Evolutionary conservation across 2,113 vertebrate species (phyloP).

Genomic region (Numida meleagris): DNA sequence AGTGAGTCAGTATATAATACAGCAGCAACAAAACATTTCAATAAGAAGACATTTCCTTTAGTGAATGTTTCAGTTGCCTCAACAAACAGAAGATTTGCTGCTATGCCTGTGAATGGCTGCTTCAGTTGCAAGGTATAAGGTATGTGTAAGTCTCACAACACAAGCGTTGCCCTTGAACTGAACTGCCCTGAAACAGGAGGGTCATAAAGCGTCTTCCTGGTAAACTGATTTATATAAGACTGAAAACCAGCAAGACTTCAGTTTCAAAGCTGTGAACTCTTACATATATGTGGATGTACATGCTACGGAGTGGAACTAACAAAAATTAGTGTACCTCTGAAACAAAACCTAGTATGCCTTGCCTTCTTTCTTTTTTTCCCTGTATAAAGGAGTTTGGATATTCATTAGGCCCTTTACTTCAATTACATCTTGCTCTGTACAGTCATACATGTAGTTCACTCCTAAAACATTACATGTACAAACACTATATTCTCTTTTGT

Average conservation of each 20-base stretch:
- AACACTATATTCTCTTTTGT: fast-evolving
- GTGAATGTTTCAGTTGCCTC: slow-evolving; percentile 9
- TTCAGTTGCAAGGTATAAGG: neutral
- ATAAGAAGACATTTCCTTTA: neutral
- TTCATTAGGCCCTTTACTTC: neutral
- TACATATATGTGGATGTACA: neutral
- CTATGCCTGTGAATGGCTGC: neutral
- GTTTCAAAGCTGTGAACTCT: neutral
- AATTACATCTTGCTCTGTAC: neutral
- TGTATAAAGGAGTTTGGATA: neutral
- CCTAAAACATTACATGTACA: neutral
- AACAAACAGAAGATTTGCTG: slow-evolving; percentile 23
- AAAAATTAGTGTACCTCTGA: neutral
- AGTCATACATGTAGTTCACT: neutral
- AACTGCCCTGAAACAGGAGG: neutral
- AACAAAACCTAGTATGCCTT: neutral
- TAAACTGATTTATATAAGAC: neutral
- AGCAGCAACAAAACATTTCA: neutral
- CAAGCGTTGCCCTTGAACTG: neutral
- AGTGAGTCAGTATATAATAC: neutral
- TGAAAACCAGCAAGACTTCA: neutral
- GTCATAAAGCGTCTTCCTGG: neutral
- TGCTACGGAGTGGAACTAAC: neutral
- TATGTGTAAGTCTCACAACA: neutral
- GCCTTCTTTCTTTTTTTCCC: fast-evolving